phyloP scores from a whole-genome alignment of 2,888 invertebrate species.

The Celastrina argiolus region DNA sequence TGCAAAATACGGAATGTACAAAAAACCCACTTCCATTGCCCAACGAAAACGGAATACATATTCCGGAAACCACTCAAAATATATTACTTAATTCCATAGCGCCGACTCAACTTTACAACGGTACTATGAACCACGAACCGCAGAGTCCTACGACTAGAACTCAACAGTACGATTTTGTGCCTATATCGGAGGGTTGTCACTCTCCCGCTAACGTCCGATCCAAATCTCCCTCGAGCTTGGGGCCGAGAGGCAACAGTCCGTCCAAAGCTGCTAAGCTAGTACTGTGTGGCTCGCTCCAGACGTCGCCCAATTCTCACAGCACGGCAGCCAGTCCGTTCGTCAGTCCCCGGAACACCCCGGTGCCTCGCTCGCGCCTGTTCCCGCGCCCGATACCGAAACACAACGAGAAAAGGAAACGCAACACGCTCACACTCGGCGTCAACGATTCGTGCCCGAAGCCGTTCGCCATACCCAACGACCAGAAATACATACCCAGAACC shows the following conservation, averaged over 20 bases:
- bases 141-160: slow-evolving; percentile 87
- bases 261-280: slow-evolving; percentile 56
- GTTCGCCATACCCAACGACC: slow-evolving; percentile 68
- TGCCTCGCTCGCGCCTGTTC: slow-evolving; percentile 81
- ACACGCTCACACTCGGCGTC: slow-evolving; percentile 55
- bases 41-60: slow-evolving; percentile 51
- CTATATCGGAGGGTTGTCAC: slow-evolving; percentile 88
- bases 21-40: slow-evolving; percentile 46
- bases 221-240: slow-evolving; percentile 63
- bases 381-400: slow-evolving; percentile 72
- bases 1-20: slow-evolving; percentile 42
- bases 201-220: slow-evolving; percentile 76
- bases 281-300: slow-evolving; percentile 65
- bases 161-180: slow-evolving; percentile 90
- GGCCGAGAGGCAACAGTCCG: slow-evolving; percentile 59
- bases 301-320: slow-evolving; percentile 78
- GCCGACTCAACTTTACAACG: slow-evolving; percentile 55
- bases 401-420: slow-evolving; percentile 58
- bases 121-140: slow-evolving; percentile 74
- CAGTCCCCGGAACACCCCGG: slow-evolving; percentile 87
- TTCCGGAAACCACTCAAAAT: slow-evolving; percentile 43
- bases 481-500: slow-evolving; percentile 58
- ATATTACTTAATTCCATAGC: slow-evolving; percentile 43
- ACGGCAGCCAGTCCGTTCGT: slow-evolving; percentile 88
- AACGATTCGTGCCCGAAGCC: slow-evolving; percentile 53